Evolutionary conservation across 2,797 vertebrate genomes (phyloP).

Genomic region (Poeciliopsis paucimaculata): DNA sequence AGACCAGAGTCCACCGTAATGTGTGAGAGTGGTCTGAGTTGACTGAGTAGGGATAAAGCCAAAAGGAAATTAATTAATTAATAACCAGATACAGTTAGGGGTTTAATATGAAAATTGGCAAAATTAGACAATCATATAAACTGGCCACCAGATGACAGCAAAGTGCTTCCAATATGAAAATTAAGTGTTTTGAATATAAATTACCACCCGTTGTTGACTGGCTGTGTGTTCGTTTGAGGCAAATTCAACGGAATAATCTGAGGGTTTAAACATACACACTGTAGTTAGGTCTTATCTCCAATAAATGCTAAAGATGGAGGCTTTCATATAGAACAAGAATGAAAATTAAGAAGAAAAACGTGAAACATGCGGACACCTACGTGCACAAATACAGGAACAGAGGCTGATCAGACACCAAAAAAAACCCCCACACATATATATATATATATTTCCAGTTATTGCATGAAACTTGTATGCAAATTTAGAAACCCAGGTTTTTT

Average conservation of each 20-base stretch:
- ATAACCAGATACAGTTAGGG: not conserved
- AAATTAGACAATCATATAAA: not conserved
- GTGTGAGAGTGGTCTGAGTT: not conserved
- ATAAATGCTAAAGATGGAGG: not conserved
- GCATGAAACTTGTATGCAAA: not conserved
- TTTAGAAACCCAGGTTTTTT: not conserved
- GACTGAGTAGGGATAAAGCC: not conserved
- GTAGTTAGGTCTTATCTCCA: not conserved
- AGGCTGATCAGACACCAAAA: not conserved
- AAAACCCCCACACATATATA: no score
- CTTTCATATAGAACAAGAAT: not conserved
- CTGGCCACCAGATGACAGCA: not conserved
- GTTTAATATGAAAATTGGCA: not conserved
- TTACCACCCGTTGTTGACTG: not conserved
- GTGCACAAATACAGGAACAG: not conserved
- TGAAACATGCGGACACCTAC: not conserved
- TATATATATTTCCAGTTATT: not conserved
- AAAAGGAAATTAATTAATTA: not conserved
- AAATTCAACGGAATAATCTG: not conserved
- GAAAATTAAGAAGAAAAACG: not conserved
- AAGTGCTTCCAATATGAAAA: not conserved
- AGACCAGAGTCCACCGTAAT: not conserved
- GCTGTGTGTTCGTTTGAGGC: not conserved
- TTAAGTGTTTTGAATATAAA: not conserved
- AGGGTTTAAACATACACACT: not conserved